Evolutionary conservation across 2,797 vertebrate genomes (phyloP).

Genomic region (Hypotaenidia philippensis): DNA sequence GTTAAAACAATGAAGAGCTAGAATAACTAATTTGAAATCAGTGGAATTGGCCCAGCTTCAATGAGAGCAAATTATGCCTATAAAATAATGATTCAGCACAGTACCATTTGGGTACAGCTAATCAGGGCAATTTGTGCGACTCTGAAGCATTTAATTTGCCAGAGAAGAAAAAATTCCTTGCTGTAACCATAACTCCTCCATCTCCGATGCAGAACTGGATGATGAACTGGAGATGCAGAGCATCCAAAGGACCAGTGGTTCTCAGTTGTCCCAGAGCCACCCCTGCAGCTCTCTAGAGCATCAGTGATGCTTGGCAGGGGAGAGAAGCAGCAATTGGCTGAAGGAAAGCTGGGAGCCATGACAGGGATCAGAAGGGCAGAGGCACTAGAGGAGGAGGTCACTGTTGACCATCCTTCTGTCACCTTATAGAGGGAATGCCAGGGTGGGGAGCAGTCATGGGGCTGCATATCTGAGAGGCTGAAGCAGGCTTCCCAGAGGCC

Average conservation of each 20-base stretch:
- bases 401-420: background rate
- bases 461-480: fast-evolving
- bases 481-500: background rate
- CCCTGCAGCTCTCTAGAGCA: background rate
- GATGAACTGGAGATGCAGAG: background rate
- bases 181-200: background rate
- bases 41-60: background rate
- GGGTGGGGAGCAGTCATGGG: fast-evolving
- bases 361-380: background rate
- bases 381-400: fast-evolving
- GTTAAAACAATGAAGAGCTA: background rate
- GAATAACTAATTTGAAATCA: background rate
- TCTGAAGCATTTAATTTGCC: background rate
- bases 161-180: background rate
- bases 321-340: background rate
- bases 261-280: background rate
- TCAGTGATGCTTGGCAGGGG: background rate
- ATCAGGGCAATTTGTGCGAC: background rate
- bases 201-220: background rate
- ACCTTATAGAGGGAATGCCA: fast-evolving
- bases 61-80: background rate
- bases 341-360: background rate
- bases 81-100: background rate
- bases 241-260: background rate
- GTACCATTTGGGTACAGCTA: constrained; percentile 12